Conservation (phyloP, 2,888 invertebrate genomes). For the Muschampia plurimacula region DNA sequence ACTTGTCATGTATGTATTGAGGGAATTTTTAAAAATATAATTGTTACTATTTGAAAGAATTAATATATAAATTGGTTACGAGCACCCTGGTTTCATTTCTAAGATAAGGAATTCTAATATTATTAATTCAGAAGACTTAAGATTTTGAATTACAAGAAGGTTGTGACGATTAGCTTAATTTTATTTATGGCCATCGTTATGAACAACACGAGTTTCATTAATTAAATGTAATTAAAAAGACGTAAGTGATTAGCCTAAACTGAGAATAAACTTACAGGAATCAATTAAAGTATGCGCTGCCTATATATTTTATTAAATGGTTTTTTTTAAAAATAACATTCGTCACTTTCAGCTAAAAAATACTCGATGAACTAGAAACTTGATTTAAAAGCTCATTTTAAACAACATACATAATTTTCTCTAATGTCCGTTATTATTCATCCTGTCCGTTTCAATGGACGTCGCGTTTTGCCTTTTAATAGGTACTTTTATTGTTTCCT, state of each 20-base stretch:
- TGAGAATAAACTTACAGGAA: neutral
- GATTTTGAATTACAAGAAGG: no score
- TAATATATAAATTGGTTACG: no score
- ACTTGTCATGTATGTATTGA: no score
- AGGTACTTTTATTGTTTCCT: conserved; percentile 31
- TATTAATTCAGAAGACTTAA: no score
- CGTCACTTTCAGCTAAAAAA: neutral
- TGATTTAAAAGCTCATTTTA: conserved; percentile 21
- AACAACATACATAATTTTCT: conserved; percentile 29
- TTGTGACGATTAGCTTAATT: no score
- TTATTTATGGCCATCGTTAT: no score
- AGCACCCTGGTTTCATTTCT: no score
- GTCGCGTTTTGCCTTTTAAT: conserved; percentile 17
- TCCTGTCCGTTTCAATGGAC: conserved; percentile 22
- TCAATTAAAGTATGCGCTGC: neutral
- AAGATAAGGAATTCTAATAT: no score
- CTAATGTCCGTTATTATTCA: conserved; percentile 32
- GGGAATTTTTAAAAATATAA: no score
- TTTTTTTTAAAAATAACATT: neutral
- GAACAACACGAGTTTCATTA: neutral
- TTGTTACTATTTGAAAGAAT: no score
- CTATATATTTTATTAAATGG: neutral
- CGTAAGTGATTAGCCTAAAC: neutral
- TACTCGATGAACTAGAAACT: conserved; percentile 10
- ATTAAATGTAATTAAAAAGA: neutral